Evolutionary conservation across 2,797 vertebrate species (phyloP), one percentile per base, ranked within the genome.

Genomic region (Brachymystax lenok): DNA sequence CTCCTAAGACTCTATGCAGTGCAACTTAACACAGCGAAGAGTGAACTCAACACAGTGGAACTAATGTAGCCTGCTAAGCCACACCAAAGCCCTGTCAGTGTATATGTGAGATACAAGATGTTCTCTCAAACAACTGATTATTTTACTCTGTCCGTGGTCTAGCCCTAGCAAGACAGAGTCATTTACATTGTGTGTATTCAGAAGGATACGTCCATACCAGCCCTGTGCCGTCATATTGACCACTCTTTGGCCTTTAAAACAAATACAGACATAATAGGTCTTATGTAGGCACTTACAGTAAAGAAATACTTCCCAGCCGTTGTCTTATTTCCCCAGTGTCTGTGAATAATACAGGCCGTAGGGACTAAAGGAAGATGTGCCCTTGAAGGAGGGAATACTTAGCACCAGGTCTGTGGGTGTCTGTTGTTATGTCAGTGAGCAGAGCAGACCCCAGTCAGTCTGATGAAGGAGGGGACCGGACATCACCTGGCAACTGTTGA

Each of bases 61-160:
- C 81, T 90, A 83, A 68, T 71, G 81, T 78, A 80, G 83, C 86
- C 79, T 77, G 78, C 80, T 77, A 79, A 83, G 59, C 59, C 85
- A 90, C 89, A 91, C 84, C 88, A 91, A 92, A 92, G 84, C 91
- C 87, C 88, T 30, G 30, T 33, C 66, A 68, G 30, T 33, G 66
- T 19, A 59, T 19, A 59, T 30, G 24, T 30, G 66, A 68, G 66
- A 35, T 30, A 27, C 35, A 30, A 17, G 27, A 93, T 91, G 89
- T 88, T 27, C 59, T 63, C 21, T 63, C 83, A 86, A 92, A 93
- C 94, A 93, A 94, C 91, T 95, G 94, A 92, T 94, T 95, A 90
- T 90, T 68, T 2, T 6, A 33, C 66, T 30, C 66, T 30, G 64
- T 33, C 64, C 16, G 2, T 30, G 12, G 59, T 67, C 21, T 33